These are phyloP conservation scores for Solea senegalensis DNA, from an alignment of 2,113 vertebrate genomes.

Conservation along the genomic window DNA sequence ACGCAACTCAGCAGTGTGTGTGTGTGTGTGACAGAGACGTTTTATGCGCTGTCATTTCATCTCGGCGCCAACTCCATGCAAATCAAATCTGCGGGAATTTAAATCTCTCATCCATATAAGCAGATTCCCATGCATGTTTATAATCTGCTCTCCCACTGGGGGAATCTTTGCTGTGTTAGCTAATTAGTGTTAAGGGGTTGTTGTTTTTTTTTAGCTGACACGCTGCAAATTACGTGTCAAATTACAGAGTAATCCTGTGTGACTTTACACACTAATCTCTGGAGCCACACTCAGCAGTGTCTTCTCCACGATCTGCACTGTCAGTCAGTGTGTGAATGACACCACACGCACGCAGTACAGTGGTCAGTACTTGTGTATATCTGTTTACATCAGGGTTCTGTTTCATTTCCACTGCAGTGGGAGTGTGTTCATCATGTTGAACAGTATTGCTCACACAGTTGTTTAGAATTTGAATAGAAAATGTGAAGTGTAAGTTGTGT, in stretches of 20 bases:
- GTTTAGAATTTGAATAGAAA: slow-evolving; percentile 27
- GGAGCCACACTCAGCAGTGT: slow-evolving; percentile 52
- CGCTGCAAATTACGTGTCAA: slow-evolving; percentile 39
- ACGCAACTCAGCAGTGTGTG: slow-evolving; percentile 17
- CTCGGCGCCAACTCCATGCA: slow-evolving; percentile 14
- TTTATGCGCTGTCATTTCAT: slow-evolving; percentile 20
- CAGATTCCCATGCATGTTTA: not conserved
- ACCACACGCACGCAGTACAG: not conserved
- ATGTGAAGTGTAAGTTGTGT: slow-evolving; percentile 9
- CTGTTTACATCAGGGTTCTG: slow-evolving; percentile 19
- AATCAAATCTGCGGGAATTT: not conserved
- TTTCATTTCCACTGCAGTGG: slow-evolving; percentile 1
- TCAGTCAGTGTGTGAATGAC: slow-evolving; percentile 26
- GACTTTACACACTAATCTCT: slow-evolving; percentile 60
- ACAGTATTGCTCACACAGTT: slow-evolving; percentile 24
- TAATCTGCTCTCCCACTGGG: not conserved
- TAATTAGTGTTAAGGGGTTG: not conserved
- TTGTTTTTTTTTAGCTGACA: not conserved
- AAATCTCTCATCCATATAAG: not conserved
- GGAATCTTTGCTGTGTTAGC: slow-evolving; percentile 8
- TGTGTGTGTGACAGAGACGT: not conserved
- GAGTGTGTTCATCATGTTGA: slow-evolving; percentile 27
- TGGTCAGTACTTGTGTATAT: slow-evolving; percentile 37
- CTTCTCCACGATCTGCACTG: slow-evolving; percentile 16
- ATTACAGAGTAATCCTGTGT: slow-evolving; percentile 47